Base-by-base conservation (phyloP, 1,140 invertebrate species). In the Rhyzopertha dominica region DNA sequence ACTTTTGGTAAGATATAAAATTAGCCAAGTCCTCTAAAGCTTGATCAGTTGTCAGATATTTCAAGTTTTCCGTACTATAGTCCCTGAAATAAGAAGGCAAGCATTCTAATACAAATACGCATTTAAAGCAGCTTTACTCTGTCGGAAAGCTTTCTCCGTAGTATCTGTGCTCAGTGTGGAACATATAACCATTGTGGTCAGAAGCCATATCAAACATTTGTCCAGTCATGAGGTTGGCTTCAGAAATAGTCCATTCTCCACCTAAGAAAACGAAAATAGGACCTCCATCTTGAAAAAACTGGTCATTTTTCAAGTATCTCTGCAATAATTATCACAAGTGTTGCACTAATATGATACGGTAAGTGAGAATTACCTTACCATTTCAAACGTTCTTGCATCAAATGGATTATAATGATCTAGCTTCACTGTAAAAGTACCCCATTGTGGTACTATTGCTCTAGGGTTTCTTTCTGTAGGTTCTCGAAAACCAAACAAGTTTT, bases 141-240 rank as follows among this genome's bases (percentile, higher is more conserved):
- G 80, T 76, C 0, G 88, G 88, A 49, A 73, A 76, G 64, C 84
- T 89, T 58, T 84, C 64, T 20, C 88, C 88, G 65, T 90, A 91
- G 66, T 77, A 91, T 49, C 88, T 75, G 66, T 91, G 88, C 61
- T 91, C 88, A 7, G 87, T 77, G 29, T 81, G 79, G 57, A 75
- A 79, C 51, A 82, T 61, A 1, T 70, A 70, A 8, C 81, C 87
- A 12, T 74, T 71, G 51, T 79, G 66, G 17, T 71, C 22, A 18
- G 71, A 69, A 13, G 77, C 81, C 40, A 80, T 57, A 20, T 79
- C 73, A 45, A 73, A 70, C 19, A 79, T 72, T 43, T 78, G 62
- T 2, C 79, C 78, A 2, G 46, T 49, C 14, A 56, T 52, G 20
- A 77, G 55, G 43, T 61, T 71, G 1, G 68, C 69, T 0, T 62